Evolutionary conservation across 2,113 vertebrate species (phyloP), one percentile per base, ranked within the genome.

Genomic region (Pontoporia blainvillei): DNA sequence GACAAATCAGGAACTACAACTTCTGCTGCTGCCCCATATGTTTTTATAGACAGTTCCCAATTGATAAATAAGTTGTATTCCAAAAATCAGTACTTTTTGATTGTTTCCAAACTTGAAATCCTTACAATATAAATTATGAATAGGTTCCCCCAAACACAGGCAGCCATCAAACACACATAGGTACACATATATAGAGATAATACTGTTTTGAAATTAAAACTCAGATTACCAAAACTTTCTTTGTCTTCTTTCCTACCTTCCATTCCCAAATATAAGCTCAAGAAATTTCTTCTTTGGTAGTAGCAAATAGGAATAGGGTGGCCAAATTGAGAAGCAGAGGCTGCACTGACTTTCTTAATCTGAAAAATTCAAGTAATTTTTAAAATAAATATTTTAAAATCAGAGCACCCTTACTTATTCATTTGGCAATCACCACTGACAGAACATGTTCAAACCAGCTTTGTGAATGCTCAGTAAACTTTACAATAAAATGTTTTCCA

Each of bases 151-250:
- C 59, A 94, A 94, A 94, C 17, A 71, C 5, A 87, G 15, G 29
- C 31, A 86, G 59, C 41, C 73, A 94, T 69, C 34, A 61, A 76
- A 66, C 46, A 81, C 29, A 91, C 12, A 81, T 4, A 96, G 15
- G 72, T 7, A 54, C 2, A 79, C 11, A 44, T 44, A 10, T 62
- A 7, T 79, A 72, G 7, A 36, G 36, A 64, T 54, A 75, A 92
- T 52, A 79, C 25, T 36, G 29, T 87, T 95, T 69, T 87, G 49
- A 87, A 87, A 91, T n/a, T 93, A 72, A 93, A 93, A 86, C 59
- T 83, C 49, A 61, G n/a, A 83, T 73, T 75, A 91, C 27, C 36
- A 94, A 94, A 73, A 91, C 5, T 61, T 59, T 81, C 31, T 83
- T 5, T 90, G 57, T 88, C 31, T 92, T 83, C 39, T 89, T 91